These are phyloP conservation scores for Zophobas atratus DNA, from an alignment of 1,140 invertebrate species.

Conservation along the genomic window DNA sequence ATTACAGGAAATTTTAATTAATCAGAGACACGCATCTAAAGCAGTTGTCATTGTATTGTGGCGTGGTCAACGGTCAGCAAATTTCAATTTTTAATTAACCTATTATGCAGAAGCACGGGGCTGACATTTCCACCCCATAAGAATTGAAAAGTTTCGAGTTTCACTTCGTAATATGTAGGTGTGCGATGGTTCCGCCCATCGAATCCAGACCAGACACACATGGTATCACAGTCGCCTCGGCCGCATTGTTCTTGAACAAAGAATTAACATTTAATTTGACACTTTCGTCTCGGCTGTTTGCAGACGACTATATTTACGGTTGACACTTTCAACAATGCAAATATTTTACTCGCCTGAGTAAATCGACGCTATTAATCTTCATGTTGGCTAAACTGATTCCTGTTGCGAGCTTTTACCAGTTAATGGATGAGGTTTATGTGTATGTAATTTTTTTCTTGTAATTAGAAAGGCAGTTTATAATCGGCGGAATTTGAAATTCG, in stretches of 20 bases:
- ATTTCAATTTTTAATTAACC: too few species aligned
- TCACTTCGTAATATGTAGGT: constrained; percentile 1
- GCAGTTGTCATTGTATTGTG: too few species aligned
- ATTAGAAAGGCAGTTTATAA: not conserved
- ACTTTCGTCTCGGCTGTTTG: constrained; percentile 13
- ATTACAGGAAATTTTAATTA: too few species aligned
- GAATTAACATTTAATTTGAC: constrained; percentile 33
- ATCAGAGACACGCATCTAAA: too few species aligned
- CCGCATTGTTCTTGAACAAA: constrained; percentile 28
- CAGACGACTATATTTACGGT: constrained; percentile 29
- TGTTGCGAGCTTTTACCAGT: not conserved
- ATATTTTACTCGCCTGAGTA: not conserved
- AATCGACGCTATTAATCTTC: not conserved
- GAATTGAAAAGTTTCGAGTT: not conserved
- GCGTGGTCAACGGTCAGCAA: too few species aligned
- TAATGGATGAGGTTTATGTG: not conserved
- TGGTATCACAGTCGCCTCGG: constrained; percentile 13
- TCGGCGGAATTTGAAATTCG: not conserved
- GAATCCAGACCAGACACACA: constrained; percentile 4
- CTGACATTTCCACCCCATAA: too few species aligned
- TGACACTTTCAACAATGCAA: constrained; percentile 2
- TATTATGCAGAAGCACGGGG: too few species aligned
- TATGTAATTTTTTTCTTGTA: not conserved
- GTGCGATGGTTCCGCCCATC: not conserved
- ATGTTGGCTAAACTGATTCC: not conserved